Conservation (phyloP, 2,797 vertebrate species). For the Poeciliopsis infans region DNA sequence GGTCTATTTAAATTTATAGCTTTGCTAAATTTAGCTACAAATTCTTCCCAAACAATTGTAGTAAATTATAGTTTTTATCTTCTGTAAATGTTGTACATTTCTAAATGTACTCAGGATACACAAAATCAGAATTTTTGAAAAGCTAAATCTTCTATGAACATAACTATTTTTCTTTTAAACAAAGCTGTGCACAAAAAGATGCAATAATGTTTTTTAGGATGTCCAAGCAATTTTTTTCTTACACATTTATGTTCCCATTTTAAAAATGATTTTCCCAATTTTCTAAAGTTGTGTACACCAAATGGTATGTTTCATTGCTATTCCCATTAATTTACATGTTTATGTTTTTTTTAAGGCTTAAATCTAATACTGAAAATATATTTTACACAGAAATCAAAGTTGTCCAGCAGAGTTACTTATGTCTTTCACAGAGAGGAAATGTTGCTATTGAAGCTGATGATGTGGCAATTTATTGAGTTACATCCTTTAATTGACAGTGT, state of each 20-base stretch:
- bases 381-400: background rate
- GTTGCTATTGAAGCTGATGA: background rate
- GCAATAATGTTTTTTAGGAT: background rate
- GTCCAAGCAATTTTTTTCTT: background rate
- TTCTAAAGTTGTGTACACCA: background rate
- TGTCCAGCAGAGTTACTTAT: background rate
- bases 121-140: background rate
- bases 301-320: background rate
- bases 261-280: background rate
- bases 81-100: background rate
- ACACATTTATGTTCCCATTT: background rate
- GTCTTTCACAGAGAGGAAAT: background rate
- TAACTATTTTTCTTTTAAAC: background rate
- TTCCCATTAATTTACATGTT: background rate
- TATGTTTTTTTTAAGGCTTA: background rate
- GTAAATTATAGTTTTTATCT: background rate
- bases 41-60: background rate
- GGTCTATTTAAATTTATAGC: background rate
- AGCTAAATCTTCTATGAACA: background rate
- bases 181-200: background rate
- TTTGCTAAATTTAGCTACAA: background rate
- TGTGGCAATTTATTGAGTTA: background rate
- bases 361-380: background rate
- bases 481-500: background rate
- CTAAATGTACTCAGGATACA: background rate